Base-by-base conservation (phyloP, 2,888 invertebrate genomes). In the Caenorhabditis sp. region DNA sequence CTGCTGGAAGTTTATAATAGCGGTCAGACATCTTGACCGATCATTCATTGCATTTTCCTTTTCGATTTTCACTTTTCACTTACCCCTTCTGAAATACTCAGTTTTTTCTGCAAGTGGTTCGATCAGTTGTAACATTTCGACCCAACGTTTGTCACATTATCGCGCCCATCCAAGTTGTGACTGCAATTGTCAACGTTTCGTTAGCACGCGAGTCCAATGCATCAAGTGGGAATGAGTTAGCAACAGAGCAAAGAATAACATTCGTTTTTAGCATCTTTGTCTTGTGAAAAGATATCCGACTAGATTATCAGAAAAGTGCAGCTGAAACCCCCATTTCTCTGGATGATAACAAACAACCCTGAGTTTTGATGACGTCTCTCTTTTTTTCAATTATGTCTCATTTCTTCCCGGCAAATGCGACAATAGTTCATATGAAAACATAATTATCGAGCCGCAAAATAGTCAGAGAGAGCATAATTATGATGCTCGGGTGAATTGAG, bases 401-500 rank as follows among this genome's bases (percentile, higher is more conserved):
- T 43, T 65, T 17, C 9, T 55, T 46, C 45, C 39, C 35, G 43
- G 55, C 9, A 56, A 45, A 52, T n/a, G 39, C 32, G 20, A 11
- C 37, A 22, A 41, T 41, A 53, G 52, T 45, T 53, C 22, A 35
- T 9, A 43, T 27, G 20, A 22, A 52, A 52, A 52, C 48, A 53
- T 53, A 53, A 53, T 53, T 58, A 52, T 27, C 43, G 50, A 68
- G 52, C 43, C 43, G 27, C 20, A 26, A 56, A 39, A 58, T 59
- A 52, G 58, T 13, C 43, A 27, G 13, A 27, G n/a, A 59, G 46
- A 35, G 39, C 17, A 43, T 45, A 53, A 63, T 43, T 59, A 53
- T 53, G 50, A n/a, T 58, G 58, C 52, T 41, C 58, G 50, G 35
- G 37, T 70, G 59, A 70, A 59, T 59, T 70, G 52, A 56, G n/a